Evolutionary conservation across 2,113 vertebrate species (phyloP).

Genomic region (Podocnemis expansa): DNA sequence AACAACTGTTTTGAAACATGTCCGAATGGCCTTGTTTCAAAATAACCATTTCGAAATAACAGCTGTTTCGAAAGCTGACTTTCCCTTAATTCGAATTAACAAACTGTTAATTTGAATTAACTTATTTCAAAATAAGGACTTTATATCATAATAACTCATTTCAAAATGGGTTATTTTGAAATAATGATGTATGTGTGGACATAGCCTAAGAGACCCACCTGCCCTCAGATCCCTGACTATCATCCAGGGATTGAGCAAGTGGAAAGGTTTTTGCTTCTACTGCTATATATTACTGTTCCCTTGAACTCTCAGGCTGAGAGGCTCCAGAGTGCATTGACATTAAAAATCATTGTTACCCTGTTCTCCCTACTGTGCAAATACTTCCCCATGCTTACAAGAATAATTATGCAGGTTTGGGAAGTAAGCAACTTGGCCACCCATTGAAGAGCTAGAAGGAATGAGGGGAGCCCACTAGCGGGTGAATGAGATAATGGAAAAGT

Average conservation of each 20-base stretch:
- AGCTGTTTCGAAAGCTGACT: too few relatives aligned
- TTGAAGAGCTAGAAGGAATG: background rate
- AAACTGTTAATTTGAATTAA: too few relatives aligned
- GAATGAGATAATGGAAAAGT: background rate
- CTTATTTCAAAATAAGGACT: too few relatives aligned
- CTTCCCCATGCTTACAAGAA: background rate
- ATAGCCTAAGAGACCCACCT: too few relatives aligned
- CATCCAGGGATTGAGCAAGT: background rate
- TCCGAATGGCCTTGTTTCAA: too few relatives aligned
- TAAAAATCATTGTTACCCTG: background rate
- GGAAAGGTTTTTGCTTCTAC: background rate
- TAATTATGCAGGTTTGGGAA: background rate
- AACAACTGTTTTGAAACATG: too few relatives aligned
- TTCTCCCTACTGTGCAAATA: background rate
- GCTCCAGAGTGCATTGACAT: background rate
- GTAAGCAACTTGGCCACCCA: background rate
- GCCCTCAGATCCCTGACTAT: background rate
- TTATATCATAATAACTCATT: too few relatives aligned
- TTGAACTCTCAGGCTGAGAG: background rate
- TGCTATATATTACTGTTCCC: background rate
- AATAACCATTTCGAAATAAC: too few relatives aligned
- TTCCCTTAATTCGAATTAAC: too few relatives aligned
- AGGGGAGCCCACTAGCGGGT: background rate
- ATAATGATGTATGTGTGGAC: too few relatives aligned
- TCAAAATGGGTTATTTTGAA: too few relatives aligned